Evolutionary conservation across 2,797 vertebrate species (phyloP).

Genomic region (Halcyon smyrnensis): DNA sequence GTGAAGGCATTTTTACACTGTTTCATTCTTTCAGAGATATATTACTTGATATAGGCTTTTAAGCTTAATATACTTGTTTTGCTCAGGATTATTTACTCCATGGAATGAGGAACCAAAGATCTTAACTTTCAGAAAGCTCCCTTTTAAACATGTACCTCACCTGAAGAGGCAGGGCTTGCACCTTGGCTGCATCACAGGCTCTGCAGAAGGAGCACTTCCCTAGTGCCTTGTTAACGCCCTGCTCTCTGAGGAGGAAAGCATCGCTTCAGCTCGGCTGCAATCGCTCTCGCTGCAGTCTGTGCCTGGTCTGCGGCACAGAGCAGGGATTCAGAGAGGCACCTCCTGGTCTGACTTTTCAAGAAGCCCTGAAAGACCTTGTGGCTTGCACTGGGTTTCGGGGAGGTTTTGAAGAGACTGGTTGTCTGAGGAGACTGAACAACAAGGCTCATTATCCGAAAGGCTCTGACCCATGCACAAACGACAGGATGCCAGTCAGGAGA

Average conservation of each 20-base stretch:
- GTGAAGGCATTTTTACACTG: not conserved
- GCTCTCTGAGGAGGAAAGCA: too few relatives aligned
- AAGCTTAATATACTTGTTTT: not conserved
- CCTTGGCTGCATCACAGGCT: too few relatives aligned
- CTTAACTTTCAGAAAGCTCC: not conserved
- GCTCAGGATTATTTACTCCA: not conserved
- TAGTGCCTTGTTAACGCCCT: rapidly evolving
- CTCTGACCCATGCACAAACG: rapidly evolving
- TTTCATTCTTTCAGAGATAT: not conserved
- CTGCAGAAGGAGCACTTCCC: not conserved
- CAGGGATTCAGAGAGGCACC: rapidly evolving
- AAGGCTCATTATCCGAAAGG: not conserved
- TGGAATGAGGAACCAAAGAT: not conserved
- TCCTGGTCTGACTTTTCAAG: not conserved
- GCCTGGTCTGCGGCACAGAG: not conserved
- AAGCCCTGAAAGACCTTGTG: not conserved
- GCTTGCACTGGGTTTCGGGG: not conserved
- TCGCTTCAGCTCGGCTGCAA: not conserved
- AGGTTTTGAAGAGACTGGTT: not conserved
- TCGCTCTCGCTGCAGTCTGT: rapidly evolving
- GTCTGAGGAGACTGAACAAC: not conserved
- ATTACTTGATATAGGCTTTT: rapidly evolving
- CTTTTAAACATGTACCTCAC: not conserved
- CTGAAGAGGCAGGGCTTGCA: not conserved
- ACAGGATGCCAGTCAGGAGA: not conserved